phyloP scores from a whole-genome alignment of 2,797 vertebrate genomes.

The Acanthurus tractus region DNA sequence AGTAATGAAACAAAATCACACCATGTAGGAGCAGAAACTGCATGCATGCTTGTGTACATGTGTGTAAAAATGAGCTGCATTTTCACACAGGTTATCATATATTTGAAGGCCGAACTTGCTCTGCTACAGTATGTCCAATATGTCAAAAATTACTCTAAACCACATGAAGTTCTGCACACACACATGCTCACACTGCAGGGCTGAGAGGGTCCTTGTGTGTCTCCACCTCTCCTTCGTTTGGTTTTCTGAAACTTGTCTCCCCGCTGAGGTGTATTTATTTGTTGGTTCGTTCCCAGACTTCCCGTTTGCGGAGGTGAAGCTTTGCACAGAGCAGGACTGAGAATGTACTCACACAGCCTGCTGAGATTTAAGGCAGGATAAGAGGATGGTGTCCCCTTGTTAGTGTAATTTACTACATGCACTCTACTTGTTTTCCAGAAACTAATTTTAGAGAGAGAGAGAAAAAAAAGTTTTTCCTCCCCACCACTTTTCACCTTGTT shows the following conservation, averaged over 20 bases:
- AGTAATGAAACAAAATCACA: neutral
- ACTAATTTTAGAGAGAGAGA: constrained; percentile 36
- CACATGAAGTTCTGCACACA: neutral
- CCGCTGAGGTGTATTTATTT: constrained; percentile 63
- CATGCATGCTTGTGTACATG: neutral
- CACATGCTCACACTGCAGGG: neutral
- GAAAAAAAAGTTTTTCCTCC: constrained; percentile 30
- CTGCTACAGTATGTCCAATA: constrained; percentile 3
- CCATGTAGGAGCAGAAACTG: neutral
- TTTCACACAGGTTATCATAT: neutral
- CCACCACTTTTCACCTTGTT: constrained; percentile 66
- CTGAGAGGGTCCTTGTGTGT: constrained; percentile 30
- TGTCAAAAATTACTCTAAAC: constrained; percentile 19
- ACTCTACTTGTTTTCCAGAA: constrained; percentile 51
- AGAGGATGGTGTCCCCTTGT: constrained; percentile 65
- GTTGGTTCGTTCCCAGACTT: constrained; percentile 56
- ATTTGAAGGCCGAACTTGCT: neutral
- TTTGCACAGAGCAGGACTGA: constrained; percentile 35
- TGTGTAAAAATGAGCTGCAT: neutral
- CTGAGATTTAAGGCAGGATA: constrained; percentile 67
- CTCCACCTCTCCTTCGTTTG: neutral
- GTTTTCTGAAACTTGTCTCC: constrained; percentile 42
- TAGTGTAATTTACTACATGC: constrained; percentile 65
- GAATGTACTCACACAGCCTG: constrained; percentile 33
- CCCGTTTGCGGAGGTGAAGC: constrained; percentile 59